Percentiles rank a stretch among this genome's conserved stretches.
Evolutionary conservation across 2,888 invertebrate genomes (phyloP).

Genomic region (Yponomeuta sedellus): DNA sequence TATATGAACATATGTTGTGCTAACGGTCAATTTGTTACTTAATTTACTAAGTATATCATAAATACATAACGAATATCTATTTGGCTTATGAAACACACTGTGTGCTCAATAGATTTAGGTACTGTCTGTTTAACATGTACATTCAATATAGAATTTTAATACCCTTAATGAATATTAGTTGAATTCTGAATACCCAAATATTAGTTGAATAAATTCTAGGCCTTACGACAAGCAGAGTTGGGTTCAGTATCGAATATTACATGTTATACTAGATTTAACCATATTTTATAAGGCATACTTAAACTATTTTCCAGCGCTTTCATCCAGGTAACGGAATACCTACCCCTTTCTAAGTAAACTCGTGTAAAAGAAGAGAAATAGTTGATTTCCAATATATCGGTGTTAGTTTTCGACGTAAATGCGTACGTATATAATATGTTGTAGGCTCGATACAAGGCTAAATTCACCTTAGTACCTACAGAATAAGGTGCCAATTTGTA

Average conservation of each 20-base stretch:
- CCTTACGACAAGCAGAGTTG: background rate
- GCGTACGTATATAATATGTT: background rate
- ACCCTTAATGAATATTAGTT: background rate
- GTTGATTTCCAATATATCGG: constrained; percentile 21
- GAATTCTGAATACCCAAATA: too few species aligned
- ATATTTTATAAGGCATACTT: background rate
- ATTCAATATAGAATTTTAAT: constrained; percentile 31
- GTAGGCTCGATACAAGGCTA: background rate
- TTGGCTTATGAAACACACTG: constrained; percentile 42
- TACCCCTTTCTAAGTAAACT: background rate
- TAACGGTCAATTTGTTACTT: constrained; percentile 46
- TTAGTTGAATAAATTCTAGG: background rate
- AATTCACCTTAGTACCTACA: background rate
- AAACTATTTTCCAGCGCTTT: background rate
- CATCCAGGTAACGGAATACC: background rate
- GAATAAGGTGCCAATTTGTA: constrained; percentile 23
- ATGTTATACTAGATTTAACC: background rate
- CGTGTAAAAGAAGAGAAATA: background rate
- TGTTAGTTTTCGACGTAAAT: constrained; percentile 14
- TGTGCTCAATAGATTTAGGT: constrained; percentile 46
- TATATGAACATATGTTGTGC: constrained; percentile 42
- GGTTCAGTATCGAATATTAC: background rate
- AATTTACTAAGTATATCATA: constrained; percentile 21
- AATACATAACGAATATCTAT: constrained; percentile 4
- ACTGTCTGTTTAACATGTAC: background rate